Evolutionary conservation across 2,797 vertebrate genomes (phyloP).

Genomic region (Tenualosa thibaudeaui): DNA sequence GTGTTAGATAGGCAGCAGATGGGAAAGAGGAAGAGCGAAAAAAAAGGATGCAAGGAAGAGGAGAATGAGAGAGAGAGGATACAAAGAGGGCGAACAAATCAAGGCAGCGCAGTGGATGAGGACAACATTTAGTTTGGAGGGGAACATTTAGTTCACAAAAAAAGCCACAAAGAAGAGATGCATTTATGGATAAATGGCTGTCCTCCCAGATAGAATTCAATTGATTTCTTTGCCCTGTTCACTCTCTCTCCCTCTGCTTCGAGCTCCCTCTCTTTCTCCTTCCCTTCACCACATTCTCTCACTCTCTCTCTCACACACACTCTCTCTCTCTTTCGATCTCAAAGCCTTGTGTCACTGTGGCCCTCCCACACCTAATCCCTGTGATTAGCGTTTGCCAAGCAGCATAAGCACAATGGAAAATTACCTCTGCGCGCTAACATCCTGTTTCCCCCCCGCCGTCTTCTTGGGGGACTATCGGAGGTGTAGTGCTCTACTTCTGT

Average conservation of each 20-base stretch:
- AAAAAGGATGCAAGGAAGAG: background rate
- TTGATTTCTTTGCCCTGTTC: background rate
- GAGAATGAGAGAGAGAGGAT: background rate
- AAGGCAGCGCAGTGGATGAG: background rate
- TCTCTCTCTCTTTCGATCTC: background rate
- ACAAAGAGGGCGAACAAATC: background rate
- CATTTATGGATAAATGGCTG: slow-evolving; percentile 11
- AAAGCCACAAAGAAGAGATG: background rate
- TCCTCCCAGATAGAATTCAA: background rate
- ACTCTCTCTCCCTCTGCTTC: background rate
- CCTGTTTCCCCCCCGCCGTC: background rate
- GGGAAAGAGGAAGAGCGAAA: background rate
- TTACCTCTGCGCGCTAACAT: slow-evolving; percentile 42
- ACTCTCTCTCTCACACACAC: background rate
- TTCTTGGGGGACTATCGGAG: slow-evolving; percentile 46
- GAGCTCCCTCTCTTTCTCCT: background rate
- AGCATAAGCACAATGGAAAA: slow-evolving; percentile 34
- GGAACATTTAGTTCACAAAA: background rate
- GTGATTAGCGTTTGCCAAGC: slow-evolving; percentile 49
- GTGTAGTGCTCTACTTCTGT: slow-evolving; percentile 60
- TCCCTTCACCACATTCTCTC: background rate
- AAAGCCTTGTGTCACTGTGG: slow-evolving; percentile 17
- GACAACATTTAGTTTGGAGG: background rate
- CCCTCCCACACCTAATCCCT: slow-evolving; percentile 32
- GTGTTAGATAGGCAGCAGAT: background rate